Evolutionary conservation across 2,113 vertebrate genomes (phyloP).

Genomic region (Poecilia latipinna): DNA sequence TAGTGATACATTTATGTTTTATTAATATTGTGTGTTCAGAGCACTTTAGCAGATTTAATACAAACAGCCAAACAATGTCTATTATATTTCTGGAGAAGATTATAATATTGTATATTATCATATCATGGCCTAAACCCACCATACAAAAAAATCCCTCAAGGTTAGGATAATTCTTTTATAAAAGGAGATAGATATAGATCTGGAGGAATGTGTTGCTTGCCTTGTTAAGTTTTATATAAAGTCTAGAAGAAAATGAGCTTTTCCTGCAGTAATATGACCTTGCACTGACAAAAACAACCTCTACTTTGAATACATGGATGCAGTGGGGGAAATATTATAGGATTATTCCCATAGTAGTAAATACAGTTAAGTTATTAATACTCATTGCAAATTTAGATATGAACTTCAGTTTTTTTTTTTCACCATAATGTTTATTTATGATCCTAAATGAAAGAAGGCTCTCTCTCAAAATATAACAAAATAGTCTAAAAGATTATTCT

Average conservation of each 20-base stretch:
- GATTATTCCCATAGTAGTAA: too few relatives aligned
- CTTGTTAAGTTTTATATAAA: background rate
- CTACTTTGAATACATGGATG: too few relatives aligned
- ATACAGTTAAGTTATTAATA: too few relatives aligned
- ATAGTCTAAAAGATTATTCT: background rate
- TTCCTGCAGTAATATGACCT: background rate
- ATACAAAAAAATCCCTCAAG: background rate
- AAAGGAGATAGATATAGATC: background rate
- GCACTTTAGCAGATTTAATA: constrained; percentile 20
- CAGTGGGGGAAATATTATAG: too few relatives aligned
- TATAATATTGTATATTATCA: background rate
- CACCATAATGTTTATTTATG: too few relatives aligned
- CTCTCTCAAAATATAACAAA: too few relatives aligned
- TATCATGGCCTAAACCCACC: background rate
- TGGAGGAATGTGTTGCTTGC: background rate
- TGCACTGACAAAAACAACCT: background rate
- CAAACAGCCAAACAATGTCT: background rate
- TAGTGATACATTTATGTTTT: background rate
- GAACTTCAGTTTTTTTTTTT: too few relatives aligned
- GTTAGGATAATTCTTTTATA: background rate
- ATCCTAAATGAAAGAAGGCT: too few relatives aligned
- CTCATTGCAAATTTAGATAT: too few relatives aligned
- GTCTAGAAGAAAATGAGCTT: too few relatives aligned
- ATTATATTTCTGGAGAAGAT: constrained; percentile 7
- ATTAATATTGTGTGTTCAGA: background rate